Percentiles rank a stretch among this genome's conserved stretches.
phyloP scores from a whole-genome alignment of 2,797 vertebrate species.

The Catostomus latipinnis region DNA sequence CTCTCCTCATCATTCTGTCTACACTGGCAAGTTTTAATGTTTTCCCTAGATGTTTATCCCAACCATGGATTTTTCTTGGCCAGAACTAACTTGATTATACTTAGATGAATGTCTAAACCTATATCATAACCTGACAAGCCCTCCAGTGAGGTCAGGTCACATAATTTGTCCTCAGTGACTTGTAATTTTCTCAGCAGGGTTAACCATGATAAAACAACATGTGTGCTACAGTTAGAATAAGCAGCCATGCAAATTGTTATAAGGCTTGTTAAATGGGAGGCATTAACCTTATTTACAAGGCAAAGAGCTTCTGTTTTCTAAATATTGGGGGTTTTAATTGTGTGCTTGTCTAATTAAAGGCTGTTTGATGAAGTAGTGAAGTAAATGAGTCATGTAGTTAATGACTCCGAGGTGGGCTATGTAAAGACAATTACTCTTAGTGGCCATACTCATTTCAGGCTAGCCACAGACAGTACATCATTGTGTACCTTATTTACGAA shows the following conservation, averaged over 20 bases:
- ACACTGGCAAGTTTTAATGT: neutral
- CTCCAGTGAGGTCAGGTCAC: neutral
- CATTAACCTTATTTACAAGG: conserved; percentile 18
- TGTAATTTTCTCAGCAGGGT: conserved; percentile 1
- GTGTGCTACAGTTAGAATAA: conserved; percentile 56
- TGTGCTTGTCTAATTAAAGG: conserved; percentile 50
- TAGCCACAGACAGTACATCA: too few species aligned
- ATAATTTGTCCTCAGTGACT: neutral
- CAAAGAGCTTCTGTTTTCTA: conserved; percentile 13
- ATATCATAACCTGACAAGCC: neutral
- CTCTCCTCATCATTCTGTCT: neutral
- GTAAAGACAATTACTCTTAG: conserved; percentile 37
- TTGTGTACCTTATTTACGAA: too few species aligned
- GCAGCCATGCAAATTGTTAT: conserved; percentile 62
- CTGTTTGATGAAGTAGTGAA: conserved; percentile 48
- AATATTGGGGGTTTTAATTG: conserved; percentile 37
- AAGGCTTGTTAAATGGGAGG: conserved; percentile 53
- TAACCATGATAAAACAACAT: neutral
- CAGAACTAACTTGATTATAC: neutral
- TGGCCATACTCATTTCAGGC: neutral
- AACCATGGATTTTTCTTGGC: neutral
- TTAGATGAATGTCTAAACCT: neutral
- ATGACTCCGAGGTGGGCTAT: conserved; percentile 65
- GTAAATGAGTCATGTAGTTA: conserved; percentile 64
- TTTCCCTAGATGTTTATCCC: too few species aligned